Base-by-base conservation (phyloP, 2,888 invertebrate species). In the Bursaphelenchus okinawaensis region DNA sequence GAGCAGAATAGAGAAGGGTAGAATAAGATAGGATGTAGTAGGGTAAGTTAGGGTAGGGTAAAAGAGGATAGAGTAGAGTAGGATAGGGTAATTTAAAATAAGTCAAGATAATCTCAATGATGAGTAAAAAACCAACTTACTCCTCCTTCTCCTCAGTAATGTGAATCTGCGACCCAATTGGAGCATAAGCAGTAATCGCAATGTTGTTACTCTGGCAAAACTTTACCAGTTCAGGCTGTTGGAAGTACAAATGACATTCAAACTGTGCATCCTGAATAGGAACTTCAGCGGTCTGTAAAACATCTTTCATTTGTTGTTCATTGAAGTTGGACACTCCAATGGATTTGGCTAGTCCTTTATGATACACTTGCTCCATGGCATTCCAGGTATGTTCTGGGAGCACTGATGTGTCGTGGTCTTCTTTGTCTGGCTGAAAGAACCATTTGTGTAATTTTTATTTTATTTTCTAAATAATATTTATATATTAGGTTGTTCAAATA, bases 241-340 rank as follows among this genome's bases (percentile, higher is more conserved):
- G 91, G 77, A 89, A 88, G 76, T 90, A 88, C 22, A 89, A 87
- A 77, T 92, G 90, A 28, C 90, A 85, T 82, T 92, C 92, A 62
- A 92, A 87, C 85, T 89, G 68, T 6, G 68, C 27, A 20, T 29
- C 29, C 26, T 56, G 76, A n/a, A 77, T 70, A 9, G 75, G 77
- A 12, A 74, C 69, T 29, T 66, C 64, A 55, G 72, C 75, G 7
- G 61, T 54, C 40, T 71, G 69, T 31, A 71, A 27, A 16, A 92
- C 84, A 62, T 88, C 86, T 60, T 86, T 84, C 64, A 92, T 86
- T 84, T 93, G 93, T 22, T 86, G 28, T 4, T 84, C 85, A 82
- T 89, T 91, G 82, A 91, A 89, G 83, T 93, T 93, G 0, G 92
- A 93, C 4, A 93, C 82, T 0, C 93, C 93, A 76, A 93, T 90